A percentile compares a stretch with the other conserved stretches of the same genome.
Conservation (phyloP, 2,797 vertebrate genomes). For the Limosa lapponica region DNA sequence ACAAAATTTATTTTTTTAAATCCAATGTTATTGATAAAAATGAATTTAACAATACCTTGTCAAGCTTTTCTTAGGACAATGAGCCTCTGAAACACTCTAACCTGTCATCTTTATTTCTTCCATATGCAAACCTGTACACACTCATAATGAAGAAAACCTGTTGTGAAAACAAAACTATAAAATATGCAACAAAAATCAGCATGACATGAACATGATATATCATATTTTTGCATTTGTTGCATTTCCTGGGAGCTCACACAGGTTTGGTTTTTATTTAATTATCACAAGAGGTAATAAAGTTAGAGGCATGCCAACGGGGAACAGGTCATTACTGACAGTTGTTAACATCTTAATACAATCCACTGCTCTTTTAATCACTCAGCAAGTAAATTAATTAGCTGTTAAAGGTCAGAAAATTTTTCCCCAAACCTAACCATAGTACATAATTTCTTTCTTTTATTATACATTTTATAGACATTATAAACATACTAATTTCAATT, state of each 20-base stretch:
- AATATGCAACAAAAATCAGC: conserved; percentile 18
- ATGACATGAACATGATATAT: background rate
- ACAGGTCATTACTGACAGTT: conserved; percentile 46
- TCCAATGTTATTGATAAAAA: background rate
- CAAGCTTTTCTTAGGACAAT: background rate
- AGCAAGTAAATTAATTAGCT: conserved; percentile 50
- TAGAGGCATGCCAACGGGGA: conserved; percentile 50
- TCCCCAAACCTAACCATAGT: background rate
- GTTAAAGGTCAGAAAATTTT: background rate
- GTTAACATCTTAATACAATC: conserved; percentile 66
- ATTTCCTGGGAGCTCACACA: conserved; percentile 19
- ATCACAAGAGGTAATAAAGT: conserved; percentile 57
- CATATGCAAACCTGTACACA: background rate
- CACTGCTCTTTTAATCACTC: conserved; percentile 56
- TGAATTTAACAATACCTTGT: background rate
- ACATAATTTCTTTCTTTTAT: background rate
- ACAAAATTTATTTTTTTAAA: background rate
- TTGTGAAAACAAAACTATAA: conserved; percentile 4
- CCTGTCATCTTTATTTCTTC: background rate
- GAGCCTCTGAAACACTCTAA: background rate
- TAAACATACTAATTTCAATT: background rate
- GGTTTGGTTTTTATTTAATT: conserved; percentile 69
- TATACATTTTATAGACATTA: background rate
- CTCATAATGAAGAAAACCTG: background rate
- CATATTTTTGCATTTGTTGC: conserved; percentile 44